Base-by-base conservation (phyloP, 2,113 vertebrate genomes). In the Electrona antarctica region DNA sequence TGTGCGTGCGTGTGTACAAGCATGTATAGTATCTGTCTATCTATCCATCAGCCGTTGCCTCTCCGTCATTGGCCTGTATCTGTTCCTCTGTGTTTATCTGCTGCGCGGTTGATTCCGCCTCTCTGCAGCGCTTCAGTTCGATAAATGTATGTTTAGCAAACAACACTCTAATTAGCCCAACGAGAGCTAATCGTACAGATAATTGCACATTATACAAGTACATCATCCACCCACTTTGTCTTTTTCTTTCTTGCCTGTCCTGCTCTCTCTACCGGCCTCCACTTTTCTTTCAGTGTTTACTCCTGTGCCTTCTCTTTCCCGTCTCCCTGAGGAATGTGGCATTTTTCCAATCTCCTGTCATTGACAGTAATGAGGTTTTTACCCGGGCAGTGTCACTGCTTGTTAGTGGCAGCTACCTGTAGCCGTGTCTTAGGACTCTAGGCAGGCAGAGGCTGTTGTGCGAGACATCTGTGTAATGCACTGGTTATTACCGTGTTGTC, bases 81-180 rank as follows among this genome's bases (percentile, higher is more conserved):
- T 72, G 77, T 74, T 70, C 29, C 51, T 67, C 55, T 45, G 57
- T 74, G 61, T 67, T 64, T 67, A 67, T 80, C 45, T 80, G 62
- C 47, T 48, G 2, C 45, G 13, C 6, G 7, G 7, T 14, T 21
- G 7, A 45, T 15, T 41, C 33, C 3, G 33, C 33, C 3, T 41
- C 33, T 41, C 33, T 71, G 54, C 12, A 60, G 69, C 75, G 72
- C 51, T 75, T 82, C 48, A 60, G 60, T 67, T 84, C 67, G 74
- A 81, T 80, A 80, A 83, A 86, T 84, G 73, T 64, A 79, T 85
- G 85, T 85, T 89, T 83, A 76, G 78, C 74, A 86, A 87, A 85
- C 69, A 81, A 85, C 69, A 81, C 73, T 78, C 61, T 84, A 87
- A 90, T 89, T 86, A 88, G 84, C 65, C 64, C 73, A 78, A 85